Percentiles rank a stretch among this genome's conserved stretches.
Conservation (phyloP, 2,888 invertebrate species). For the Nipponacmea schrenckii region DNA sequence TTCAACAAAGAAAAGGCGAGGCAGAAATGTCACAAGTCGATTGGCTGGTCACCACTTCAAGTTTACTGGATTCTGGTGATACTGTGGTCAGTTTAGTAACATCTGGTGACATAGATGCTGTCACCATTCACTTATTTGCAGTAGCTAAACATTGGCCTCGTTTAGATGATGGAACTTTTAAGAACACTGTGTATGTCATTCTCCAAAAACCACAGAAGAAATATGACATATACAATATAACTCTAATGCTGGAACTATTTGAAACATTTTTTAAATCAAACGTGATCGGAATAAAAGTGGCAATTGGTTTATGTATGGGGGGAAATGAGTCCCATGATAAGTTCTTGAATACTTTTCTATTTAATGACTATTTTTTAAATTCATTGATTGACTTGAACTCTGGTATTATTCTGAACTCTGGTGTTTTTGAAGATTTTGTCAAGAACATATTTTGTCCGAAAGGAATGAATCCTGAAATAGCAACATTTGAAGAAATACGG, state of each 20-base stretch:
- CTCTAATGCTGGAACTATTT: background rate
- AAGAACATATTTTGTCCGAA: no score
- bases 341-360: constrained; percentile 7
- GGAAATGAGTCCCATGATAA: constrained; percentile 12
- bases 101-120: constrained; percentile 13
- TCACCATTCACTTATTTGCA: constrained; percentile 12
- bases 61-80: constrained; percentile 3
- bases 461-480: no score
- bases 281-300: background rate
- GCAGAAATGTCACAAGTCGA: constrained; percentile 15
- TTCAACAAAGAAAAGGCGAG: constrained; percentile 13
- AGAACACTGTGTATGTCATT: constrained; percentile 7
- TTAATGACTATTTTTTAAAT: no score
- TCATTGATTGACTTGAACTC: no score
- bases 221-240: constrained; percentile 13
- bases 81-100: constrained; percentile 9
- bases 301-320: constrained; percentile 4
- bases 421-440: no score
- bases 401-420: no score
- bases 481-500: no score
- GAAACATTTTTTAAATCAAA: background rate
- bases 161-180: background rate
- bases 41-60: background rate
- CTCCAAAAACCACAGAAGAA: constrained; percentile 11
- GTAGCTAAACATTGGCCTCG: background rate